Percentiles rank a stretch among this genome's conserved stretches.
Conservation (phyloP, 2,113 vertebrate genomes). For the Camelus bactrianus region DNA sequence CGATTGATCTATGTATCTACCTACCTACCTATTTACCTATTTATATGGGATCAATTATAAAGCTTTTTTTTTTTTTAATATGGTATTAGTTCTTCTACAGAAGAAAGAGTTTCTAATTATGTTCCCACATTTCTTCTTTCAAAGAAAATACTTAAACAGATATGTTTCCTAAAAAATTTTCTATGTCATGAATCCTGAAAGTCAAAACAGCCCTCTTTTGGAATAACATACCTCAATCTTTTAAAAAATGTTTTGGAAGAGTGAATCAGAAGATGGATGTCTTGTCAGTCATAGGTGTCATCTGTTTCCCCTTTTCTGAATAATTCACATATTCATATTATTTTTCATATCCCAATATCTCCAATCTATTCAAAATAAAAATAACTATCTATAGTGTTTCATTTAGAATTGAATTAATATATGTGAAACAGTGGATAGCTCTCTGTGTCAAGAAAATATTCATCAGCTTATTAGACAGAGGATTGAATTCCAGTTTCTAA, state of each 20-base stretch:
- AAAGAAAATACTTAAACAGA: neutral
- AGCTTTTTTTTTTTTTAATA: neutral
- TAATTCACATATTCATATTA: constrained; percentile 52
- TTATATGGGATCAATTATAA: neutral
- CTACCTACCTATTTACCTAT: neutral
- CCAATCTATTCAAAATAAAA: neutral
- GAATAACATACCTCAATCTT: neutral
- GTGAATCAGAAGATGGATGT: constrained; percentile 63
- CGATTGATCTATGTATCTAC: neutral
- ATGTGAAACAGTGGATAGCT: constrained; percentile 48
- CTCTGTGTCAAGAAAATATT: constrained; percentile 53
- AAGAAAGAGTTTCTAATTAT: neutral
- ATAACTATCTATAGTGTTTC: constrained; percentile 54
- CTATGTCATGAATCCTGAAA: neutral
- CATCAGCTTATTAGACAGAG: constrained; percentile 57
- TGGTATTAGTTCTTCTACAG: neutral
- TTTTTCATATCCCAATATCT: neutral
- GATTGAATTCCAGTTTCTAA: constrained; percentile 54
- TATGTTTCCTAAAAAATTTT: neutral
- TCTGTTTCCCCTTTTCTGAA: constrained; percentile 47
- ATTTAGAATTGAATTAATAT: constrained; percentile 65
- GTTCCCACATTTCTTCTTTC: neutral
- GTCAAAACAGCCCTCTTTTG: neutral
- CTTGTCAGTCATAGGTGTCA: constrained; percentile 56
- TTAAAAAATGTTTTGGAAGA: neutral